Conservation (phyloP, 2,888 invertebrate genomes). For the Barypeithes pellucidus region DNA sequence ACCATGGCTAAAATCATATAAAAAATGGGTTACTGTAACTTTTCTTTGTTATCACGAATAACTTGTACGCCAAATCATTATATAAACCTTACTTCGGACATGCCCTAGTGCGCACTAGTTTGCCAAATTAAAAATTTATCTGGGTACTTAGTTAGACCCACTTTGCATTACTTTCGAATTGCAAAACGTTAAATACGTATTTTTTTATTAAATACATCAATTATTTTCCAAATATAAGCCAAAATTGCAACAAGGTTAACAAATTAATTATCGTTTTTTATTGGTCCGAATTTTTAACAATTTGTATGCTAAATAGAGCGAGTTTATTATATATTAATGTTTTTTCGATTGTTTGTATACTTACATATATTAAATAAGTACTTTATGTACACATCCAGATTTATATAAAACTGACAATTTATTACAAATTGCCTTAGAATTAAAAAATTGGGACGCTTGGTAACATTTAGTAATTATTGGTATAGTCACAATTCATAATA, state of each 20-base stretch:
- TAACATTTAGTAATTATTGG: background rate
- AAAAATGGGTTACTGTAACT: background rate
- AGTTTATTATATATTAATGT: conserved; percentile 10
- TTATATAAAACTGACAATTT: conserved; percentile 3
- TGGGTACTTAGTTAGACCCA: conserved; percentile 1
- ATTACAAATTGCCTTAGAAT: background rate
- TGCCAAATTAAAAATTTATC: conserved; percentile 13
- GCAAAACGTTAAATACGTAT: conserved; percentile 24
- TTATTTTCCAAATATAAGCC: conserved; percentile 9
- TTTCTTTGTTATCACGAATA: background rate
- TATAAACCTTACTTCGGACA: conserved; percentile 21
- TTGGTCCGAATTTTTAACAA: conserved; percentile 12
- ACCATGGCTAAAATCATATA: too few relatives aligned
- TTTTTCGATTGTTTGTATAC: conserved; percentile 24
- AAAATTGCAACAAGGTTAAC: conserved; percentile 13
- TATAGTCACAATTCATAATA: background rate
- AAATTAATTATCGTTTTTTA: conserved; percentile 20
- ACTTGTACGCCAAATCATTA: background rate
- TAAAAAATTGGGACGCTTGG: background rate
- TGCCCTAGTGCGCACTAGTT: conserved; percentile 23
- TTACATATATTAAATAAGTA: background rate
- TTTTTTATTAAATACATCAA: conserved; percentile 25
- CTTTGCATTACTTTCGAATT: conserved; percentile 31
- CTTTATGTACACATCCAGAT: conserved; percentile 12
- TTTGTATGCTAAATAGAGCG: conserved; percentile 18